These are phyloP conservation scores for Aplodontia rufa DNA, from an alignment of 2,113 vertebrate species.

Conservation along the genomic window DNA sequence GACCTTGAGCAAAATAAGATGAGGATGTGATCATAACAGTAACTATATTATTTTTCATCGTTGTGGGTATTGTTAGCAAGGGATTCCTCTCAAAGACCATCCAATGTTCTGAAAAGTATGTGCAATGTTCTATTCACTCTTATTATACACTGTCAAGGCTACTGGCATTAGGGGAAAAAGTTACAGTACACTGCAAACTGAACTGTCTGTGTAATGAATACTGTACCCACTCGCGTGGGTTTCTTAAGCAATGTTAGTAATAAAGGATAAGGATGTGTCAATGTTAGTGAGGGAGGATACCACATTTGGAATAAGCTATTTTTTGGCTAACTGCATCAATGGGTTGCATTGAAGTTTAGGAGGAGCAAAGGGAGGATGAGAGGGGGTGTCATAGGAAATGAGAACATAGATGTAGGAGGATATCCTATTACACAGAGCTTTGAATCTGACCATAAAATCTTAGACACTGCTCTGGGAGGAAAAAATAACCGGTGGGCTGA, in stretches of 20 bases:
- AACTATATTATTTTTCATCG: neutral
- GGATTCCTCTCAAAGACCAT: neutral
- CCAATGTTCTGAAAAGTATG: neutral
- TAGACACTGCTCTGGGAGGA: slow-evolving; percentile 5
- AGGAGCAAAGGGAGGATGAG: slow-evolving; percentile 45
- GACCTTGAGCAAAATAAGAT: neutral
- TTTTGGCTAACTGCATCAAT: slow-evolving; percentile 52
- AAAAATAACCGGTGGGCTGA: slow-evolving; percentile 41
- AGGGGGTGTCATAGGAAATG: slow-evolving; percentile 69
- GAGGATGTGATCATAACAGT: neutral
- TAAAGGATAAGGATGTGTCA: neutral
- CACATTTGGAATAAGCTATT: slow-evolving; percentile 18
- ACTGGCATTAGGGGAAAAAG: neutral
- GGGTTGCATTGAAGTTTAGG: slow-evolving; percentile 28
- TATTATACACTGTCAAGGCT: neutral
- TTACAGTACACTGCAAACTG: neutral
- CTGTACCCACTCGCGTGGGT: neutral
- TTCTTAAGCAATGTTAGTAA: neutral
- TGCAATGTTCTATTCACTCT: neutral
- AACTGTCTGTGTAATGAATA: neutral
- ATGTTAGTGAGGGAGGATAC: slow-evolving; percentile 9
- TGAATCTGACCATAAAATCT: slow-evolving; percentile 55
- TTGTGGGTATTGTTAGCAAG: neutral
- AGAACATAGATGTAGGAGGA: slow-evolving; percentile 64
- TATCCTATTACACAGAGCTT: slow-evolving; percentile 62